Percentiles rank a stretch among this genome's conserved stretches.
These are phyloP conservation scores for Empis stercorea DNA, from an alignment of 2,888 invertebrate genomes.

Conservation along the genomic window DNA sequence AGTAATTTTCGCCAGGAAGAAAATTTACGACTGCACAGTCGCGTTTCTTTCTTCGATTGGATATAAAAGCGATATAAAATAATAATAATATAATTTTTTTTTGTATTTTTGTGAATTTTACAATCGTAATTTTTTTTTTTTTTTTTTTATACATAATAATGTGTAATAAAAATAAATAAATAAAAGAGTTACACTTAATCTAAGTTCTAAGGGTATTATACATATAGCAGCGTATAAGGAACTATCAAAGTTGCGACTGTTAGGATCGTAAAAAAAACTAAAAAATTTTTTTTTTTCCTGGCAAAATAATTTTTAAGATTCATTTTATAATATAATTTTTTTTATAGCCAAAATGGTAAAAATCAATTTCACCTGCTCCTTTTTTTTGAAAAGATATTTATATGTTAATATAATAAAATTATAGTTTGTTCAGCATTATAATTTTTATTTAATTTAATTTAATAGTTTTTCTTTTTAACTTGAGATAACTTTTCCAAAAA, in stretches of 20 bases:
- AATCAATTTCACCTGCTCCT: constrained; percentile 1
- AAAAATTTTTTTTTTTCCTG: background rate
- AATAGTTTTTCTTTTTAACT: too few relatives aligned
- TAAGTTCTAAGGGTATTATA: background rate
- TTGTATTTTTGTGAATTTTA: background rate
- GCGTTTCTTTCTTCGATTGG: background rate
- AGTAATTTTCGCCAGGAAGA: background rate
- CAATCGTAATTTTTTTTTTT: background rate
- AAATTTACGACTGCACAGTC: background rate
- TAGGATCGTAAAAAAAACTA: background rate
- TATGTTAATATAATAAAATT: too few relatives aligned
- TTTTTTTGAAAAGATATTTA: background rate
- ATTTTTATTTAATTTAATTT: too few relatives aligned
- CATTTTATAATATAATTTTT: too few relatives aligned
- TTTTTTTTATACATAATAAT: background rate
- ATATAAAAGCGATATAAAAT: background rate
- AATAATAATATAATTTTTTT: too few relatives aligned
- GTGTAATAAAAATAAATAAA: background rate
- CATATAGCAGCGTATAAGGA: too few relatives aligned
- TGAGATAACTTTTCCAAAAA: too few relatives aligned
- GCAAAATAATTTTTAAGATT: background rate
- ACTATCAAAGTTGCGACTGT: background rate
- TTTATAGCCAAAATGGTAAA: background rate
- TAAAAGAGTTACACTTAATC: background rate
- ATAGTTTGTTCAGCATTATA: too few relatives aligned